Base-by-base conservation (phyloP, 1,140 invertebrate genomes). In the Odontomachus brunneus region DNA sequence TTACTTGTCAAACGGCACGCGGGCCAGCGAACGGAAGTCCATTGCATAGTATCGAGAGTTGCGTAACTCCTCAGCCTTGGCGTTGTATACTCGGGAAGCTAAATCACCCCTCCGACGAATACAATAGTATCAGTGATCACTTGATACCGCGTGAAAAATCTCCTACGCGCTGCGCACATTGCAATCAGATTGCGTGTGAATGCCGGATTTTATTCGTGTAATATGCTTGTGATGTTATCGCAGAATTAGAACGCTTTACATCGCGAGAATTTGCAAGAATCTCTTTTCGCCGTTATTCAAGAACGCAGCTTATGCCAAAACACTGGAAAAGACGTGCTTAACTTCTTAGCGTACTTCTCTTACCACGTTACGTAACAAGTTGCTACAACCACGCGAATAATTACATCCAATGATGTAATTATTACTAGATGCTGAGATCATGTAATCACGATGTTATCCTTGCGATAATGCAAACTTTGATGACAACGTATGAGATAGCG, bases 11-110 rank as follows among this genome's bases (percentile, higher is more conserved):
- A 87, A 87, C 84, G 74, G 73, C 67, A 87, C 81, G 72, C 73
- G 73, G 82, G 69, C 38, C 57, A 87, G 81, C 81, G 86, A 87
- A 87, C 86, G 86, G 86, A 87, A 87, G 85, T 86, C 84, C 48
- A 66, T 44, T 84, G 73, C 65, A 48, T 80, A 15, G 44, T 57
- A 69, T 80, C 22, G 51, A 69, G 57, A 80, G 53, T 80, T 71
- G 33, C 65, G 38, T 69, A 69, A 80, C 22, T 80, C 38, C 71
- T 69, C 9, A 80, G 65, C 53, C 33, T 59, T 59, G 19, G 11
- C 24, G 14, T 67, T 57, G 44, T 62, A 11, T 7, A 57, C 3
- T 78, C 51, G 29, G 14, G 22, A 80, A 80, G 51, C 44, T 33
- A 69, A 80, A 80, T 69, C 71, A 14, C 29, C 48, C 7, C 67